Evolutionary conservation across 1,140 invertebrate genomes (phyloP).

Genomic region (Drosophila trapezifrons): DNA sequence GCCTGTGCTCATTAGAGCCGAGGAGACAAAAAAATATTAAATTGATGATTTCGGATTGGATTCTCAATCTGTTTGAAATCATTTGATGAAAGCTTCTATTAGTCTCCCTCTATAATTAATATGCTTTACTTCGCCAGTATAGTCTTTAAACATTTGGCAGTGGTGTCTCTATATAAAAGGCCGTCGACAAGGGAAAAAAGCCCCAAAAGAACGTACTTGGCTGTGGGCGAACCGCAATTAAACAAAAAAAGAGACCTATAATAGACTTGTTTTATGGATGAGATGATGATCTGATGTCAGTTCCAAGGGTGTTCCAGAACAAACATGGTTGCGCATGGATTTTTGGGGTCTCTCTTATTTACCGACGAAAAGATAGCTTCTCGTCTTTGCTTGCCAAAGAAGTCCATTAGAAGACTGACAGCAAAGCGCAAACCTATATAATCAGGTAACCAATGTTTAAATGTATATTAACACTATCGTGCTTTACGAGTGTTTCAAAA

Average conservation of each 20-base stretch:
- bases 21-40: too few relatives aligned
- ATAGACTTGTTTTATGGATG: conserved; percentile 18
- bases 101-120: conserved; percentile 3
- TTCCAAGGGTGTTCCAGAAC: conserved; percentile 3
- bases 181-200: conserved; percentile 8
- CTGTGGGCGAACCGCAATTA: conserved; percentile 10
- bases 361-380: conserved; percentile 13
- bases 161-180: background rate
- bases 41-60: conserved; percentile 13
- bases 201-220: conserved; percentile 13
- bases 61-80: conserved; percentile 6
- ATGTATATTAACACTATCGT: conserved; percentile 20
- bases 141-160: conserved; percentile 14
- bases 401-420: conserved; percentile 17
- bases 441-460: conserved; percentile 46
- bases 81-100: conserved; percentile 5
- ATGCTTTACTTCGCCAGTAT: conserved; percentile 4
- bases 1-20: too few relatives aligned
- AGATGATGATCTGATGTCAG: conserved; percentile 5
- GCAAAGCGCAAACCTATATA: conserved; percentile 8
- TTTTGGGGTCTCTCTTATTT: conserved; percentile 15
- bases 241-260: background rate
- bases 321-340: conserved; percentile 5
- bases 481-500: conserved; percentile 21
- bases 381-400: conserved; percentile 28